Evolutionary conservation across 2,113 vertebrate species (phyloP), one percentile per base, ranked within the genome.

Genomic region (Lynx canadensis): DNA sequence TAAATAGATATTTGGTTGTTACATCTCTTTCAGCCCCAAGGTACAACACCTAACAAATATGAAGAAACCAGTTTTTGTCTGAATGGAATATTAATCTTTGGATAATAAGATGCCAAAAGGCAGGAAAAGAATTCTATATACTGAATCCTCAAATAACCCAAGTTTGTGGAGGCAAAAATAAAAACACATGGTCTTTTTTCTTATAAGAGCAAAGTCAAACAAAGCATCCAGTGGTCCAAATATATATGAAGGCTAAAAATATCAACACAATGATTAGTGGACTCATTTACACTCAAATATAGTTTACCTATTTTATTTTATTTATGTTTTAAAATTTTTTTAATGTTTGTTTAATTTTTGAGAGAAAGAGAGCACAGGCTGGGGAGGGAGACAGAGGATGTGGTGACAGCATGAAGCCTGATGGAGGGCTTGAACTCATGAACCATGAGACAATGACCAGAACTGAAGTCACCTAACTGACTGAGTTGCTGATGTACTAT

Each of bases 1-100:
- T 92, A 93, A 96, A 93, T 19, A 97, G 80, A 78, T 11, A 83
- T 89, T 94, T 92, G 45, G 50, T 95, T 16, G 21, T 80, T 38
- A n/a, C 6, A 83, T 38, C 36, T 94, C 29, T 74, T 91, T 88
- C 13, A 68, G 41, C 15, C 63, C 48, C 38, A 55, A 85, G 50
- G 69, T 23, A 97, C 16, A 95, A 79, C 79, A 79, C n/a, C 60
- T 94, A 91, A 96, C 23, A 78, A 85, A 89, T 52, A 7, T 25
- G 41, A 95, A 92, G 69, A 74, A 94, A 78, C 10, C 14, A 73
- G 33, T 86, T 93, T 97, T 89, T 84, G 15, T 86, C 79, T 94
- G 63, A 91, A 45, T 95, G 4, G 94, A 92, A 95, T 84, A 92
- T 55, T 92, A 78, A 93, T 65, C 48, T 78, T 79, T 87, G 14